Base-by-base conservation (phyloP, 2,113 vertebrate species). In the Rhabdornis inornatus region DNA sequence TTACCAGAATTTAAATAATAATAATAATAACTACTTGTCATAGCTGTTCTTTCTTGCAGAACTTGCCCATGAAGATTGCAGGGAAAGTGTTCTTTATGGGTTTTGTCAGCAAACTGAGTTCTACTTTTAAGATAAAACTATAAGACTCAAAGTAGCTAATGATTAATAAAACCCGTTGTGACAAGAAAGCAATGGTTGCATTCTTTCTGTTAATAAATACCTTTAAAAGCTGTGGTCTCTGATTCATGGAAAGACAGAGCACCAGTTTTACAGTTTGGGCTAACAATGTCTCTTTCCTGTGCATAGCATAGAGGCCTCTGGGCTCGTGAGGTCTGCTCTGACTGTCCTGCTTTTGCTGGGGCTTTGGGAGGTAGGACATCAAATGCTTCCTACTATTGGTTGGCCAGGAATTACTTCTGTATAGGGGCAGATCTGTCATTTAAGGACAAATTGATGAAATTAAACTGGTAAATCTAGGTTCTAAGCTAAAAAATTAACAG, bases 271-370 rank as follows among this genome's bases (percentile, higher is more conserved):
- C 9, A 25, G 35, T 13, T 10, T 20, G 50, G 10, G 12, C 53
- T 56, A 57, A 9, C 4, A 4, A 5, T 50, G 31, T 15, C 10
- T 6, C 10, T 45, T 2, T 33, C 22, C 19, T 1, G 1, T 2
- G 5, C 17, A 13, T 4, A 33, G 27, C 2, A 6, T 21, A 4
- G 53, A 6, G 37, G 33, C 42, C 39, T 39, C 28, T n/a, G 47
- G 31, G 33, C 35, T 84, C 0, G 0, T 0, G 1, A 21, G 4
- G 33, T 52, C 25, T 56, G 50, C 49, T 53, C 53, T 30, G 45
- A 31, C 37, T n/a, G 30, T 42, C 53, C 50, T 37, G 39, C 23
- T 22, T 44, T n/a, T 94, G 50, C 66, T 65, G 11, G 31, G 23
- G 6, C 17, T 35, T 12, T 15, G 33, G 70, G 44, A 71, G 25